phyloP scores from a whole-genome alignment of 2,113 vertebrate genomes.

The Pterophyllum scalare region DNA sequence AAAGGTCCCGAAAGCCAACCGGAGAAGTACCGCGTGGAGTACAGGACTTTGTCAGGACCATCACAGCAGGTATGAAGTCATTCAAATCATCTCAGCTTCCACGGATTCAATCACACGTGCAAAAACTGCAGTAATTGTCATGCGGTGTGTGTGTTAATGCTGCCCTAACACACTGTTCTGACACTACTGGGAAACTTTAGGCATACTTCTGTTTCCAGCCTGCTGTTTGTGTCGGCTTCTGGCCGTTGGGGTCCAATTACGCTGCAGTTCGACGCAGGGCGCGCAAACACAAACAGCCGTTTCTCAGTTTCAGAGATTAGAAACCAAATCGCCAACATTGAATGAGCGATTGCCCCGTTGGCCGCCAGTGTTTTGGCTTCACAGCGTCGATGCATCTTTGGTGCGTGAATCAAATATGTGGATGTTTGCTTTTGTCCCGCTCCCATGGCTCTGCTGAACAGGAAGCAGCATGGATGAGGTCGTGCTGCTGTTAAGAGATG shows the following conservation, averaged over 20 bases:
- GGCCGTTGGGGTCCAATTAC: conserved; percentile 39
- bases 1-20: conserved; percentile 87
- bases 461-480: conserved; percentile 20
- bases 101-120: not conserved
- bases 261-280: conserved; percentile 18
- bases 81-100: not conserved
- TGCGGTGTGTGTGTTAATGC: not conserved
- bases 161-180: conserved; percentile 5
- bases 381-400: conserved; percentile 13
- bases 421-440: conserved; percentile 51
- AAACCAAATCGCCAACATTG: conserved; percentile 42
- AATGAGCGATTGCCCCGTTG: not conserved
- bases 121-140: not conserved
- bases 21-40: conserved; percentile 93
- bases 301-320: conserved; percentile 40
- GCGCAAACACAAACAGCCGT: conserved; percentile 51
- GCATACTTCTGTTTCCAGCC: conserved; percentile 35
- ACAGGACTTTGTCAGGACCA: conserved; percentile 85
- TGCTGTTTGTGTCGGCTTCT: conserved; percentile 56
- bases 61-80: conserved; percentile 82
- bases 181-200: conserved; percentile 39
- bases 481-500: conserved; percentile 43
- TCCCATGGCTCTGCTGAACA: conserved; percentile 45
- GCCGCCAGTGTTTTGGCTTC: conserved; percentile 27
- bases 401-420: conserved; percentile 40